Base-by-base conservation (phyloP, 2,797 vertebrate species). In the Discoglossus pictus region DNA sequence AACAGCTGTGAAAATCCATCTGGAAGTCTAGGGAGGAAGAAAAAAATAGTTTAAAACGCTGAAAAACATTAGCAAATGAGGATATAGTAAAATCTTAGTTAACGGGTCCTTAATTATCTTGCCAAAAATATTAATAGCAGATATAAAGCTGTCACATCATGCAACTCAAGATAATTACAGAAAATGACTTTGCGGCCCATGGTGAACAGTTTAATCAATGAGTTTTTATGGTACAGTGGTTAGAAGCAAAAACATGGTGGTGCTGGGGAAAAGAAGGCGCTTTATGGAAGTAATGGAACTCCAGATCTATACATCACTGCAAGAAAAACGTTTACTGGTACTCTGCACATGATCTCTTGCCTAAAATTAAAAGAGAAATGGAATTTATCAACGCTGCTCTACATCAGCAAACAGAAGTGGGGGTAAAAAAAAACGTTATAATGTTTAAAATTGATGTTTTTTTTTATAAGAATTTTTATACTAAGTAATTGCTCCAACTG, bases 1-100 rank as follows among this genome's bases (percentile, higher is more conserved):
- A 97, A 88, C 35, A 99, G 92, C 77, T 98, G 97, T 35, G 97
- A 98, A 90, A 98, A 98, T 79, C 97, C 96, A 80, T 99, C 97
- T 53, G 96, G 97, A 80, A 99, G 93, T 83, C 97, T 98, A 78
- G 9, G 42, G n/a, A 82, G 65, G 83, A 73, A 74, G 7, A 76
- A 5, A 51, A 78, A 75, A 46, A 13, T 16, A 72, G 61, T 72
- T 20, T 46, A n/a, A 27, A 1, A 2, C 6, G 48, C 0, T 59
- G 42, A 50, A 39, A 31, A 47, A 35, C 9, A n/a, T 21, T 16
- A 9, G 31, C 25, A 56, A 62, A 47, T 31, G 6, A 55, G 50
- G 35, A 63, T 40, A 58, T 62, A 20, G 3, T 23, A 12, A 47
- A 24, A 8, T 31, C n/a, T n/a, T 39, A 46, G 16, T 8, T 17